Evolutionary conservation across 2,888 invertebrate species (phyloP).

Genomic region (Limnephilus auricula): DNA sequence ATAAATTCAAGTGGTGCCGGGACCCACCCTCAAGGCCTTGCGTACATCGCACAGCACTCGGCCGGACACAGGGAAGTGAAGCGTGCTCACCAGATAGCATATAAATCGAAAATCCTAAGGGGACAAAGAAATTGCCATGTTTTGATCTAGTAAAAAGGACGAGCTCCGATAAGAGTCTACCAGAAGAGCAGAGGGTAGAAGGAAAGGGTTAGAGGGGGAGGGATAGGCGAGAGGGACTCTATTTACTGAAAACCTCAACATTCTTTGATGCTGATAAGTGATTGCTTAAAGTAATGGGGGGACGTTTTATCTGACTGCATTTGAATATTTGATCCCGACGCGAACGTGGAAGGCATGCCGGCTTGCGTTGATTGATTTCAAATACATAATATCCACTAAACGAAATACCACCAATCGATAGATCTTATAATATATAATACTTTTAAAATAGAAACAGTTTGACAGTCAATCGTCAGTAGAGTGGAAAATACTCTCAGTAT

Average conservation of each 20-base stretch:
- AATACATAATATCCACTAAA: background rate
- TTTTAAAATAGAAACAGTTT: background rate
- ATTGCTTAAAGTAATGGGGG: slow-evolving; percentile 63
- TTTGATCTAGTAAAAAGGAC: slow-evolving; percentile 61
- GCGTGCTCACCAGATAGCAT: slow-evolving; percentile 61
- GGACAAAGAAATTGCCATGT: slow-evolving; percentile 61
- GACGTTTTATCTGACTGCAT: slow-evolving; percentile 53
- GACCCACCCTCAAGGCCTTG: slow-evolving; percentile 25
- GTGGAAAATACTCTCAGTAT: no score
- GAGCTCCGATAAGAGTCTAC: slow-evolving; percentile 56
- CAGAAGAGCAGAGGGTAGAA: slow-evolving; percentile 16
- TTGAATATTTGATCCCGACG: slow-evolving; percentile 58
- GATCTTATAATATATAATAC: background rate
- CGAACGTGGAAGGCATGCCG: background rate
- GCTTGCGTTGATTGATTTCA: slow-evolving; percentile 22
- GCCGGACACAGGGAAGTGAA: slow-evolving; percentile 44
- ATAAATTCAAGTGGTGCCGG: slow-evolving; percentile 53
- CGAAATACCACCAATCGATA: background rate
- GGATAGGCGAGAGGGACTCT: slow-evolving; percentile 54
- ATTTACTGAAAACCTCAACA: slow-evolving; percentile 66
- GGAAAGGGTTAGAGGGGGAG: slow-evolving; percentile 26
- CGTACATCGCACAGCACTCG: slow-evolving; percentile 12
- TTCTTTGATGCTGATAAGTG: slow-evolving; percentile 64
- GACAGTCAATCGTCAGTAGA: no score
- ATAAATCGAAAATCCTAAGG: slow-evolving; percentile 65